Base-by-base conservation (phyloP, 2,888 invertebrate genomes). In the Mactromeris polynyma region DNA sequence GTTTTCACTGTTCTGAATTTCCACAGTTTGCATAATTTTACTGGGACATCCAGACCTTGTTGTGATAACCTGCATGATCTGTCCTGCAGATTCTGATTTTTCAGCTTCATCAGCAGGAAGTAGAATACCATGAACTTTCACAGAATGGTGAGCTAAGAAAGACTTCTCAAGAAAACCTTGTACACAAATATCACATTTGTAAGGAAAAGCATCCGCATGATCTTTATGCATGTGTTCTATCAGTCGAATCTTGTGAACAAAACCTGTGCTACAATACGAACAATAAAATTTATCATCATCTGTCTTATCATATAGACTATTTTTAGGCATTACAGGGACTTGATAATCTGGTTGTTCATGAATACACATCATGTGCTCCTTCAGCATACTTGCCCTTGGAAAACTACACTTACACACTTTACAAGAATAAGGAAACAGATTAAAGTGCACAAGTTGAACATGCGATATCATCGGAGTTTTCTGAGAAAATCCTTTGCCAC, bases 201-300 rank as follows among this genome's bases (percentile, higher is more conserved):
- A 93, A 14, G 95, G 95, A 88, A 95, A 95, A 3, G 92, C 89
- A 31, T 93, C 89, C 17, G 93, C 83, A 88, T 95, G 95, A 46
- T 90, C 92, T 17, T 89, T 86, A 82, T 95, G 94, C 86, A 95
- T 93, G 77, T 95, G 95, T 69, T 94, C 94, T 21, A 95, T 93
- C 19, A 95, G 91, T 86, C 94, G 92, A 7, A 94, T 90, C 84
- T 95, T 95, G 85, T 94, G 94, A 81, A 87, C 91, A 79, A 95
- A 95, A 26, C 93, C 90, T 0, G 89, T 46, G 51, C 93, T 91
- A 77, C 95, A 95, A 81, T 93, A 93, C 4, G 94, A 92, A 73
- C 95, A 95, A 73, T 91, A 93, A 73, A 93, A 93, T 81, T 94
- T 86, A 36, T 94, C 94, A 14, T 93, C 93, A 3, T 90, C 89